phyloP scores from a whole-genome alignment of 2,113 vertebrate species.

The Ophiodon elongatus region DNA sequence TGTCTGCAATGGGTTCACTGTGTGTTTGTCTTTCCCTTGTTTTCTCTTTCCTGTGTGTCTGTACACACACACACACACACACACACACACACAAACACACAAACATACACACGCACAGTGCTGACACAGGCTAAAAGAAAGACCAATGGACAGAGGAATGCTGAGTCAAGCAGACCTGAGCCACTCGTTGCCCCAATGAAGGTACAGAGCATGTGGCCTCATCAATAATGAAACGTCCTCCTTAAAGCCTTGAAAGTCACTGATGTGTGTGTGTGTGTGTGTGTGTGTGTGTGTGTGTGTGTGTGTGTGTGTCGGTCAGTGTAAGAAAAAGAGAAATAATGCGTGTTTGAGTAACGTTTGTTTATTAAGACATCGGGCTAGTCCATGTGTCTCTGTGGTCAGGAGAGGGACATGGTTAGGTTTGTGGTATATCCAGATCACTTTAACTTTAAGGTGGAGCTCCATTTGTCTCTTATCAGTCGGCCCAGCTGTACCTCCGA shows the following conservation, averaged over 20 bases:
- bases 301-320: background rate
- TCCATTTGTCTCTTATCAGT: constrained; percentile 64
- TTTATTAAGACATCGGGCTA: constrained; percentile 13
- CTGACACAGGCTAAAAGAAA: constrained; percentile 78
- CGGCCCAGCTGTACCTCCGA: constrained; percentile 62
- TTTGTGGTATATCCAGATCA: constrained; percentile 41
- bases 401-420: background rate
- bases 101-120: constrained; percentile 56
- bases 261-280: background rate
- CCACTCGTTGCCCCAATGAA: constrained; percentile 67
- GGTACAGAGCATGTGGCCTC: constrained; percentile 78
- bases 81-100: constrained; percentile 30
- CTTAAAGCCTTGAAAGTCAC: constrained; percentile 57
- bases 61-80: constrained; percentile 24
- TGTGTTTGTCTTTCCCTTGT: constrained; percentile 56
- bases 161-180: constrained; percentile 81
- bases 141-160: constrained; percentile 73
- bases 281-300: background rate
- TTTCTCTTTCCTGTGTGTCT: constrained; percentile 47
- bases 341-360: background rate
- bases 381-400: background rate
- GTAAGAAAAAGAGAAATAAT: background rate
- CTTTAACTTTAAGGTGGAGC: constrained; percentile 58
- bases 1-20: constrained; percentile 20
- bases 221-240: constrained; percentile 84